A percentile compares a stretch with the other conserved stretches of the same genome.
Evolutionary conservation across 1,140 invertebrate species (phyloP).

Genomic region (Drosophila virilis): DNA sequence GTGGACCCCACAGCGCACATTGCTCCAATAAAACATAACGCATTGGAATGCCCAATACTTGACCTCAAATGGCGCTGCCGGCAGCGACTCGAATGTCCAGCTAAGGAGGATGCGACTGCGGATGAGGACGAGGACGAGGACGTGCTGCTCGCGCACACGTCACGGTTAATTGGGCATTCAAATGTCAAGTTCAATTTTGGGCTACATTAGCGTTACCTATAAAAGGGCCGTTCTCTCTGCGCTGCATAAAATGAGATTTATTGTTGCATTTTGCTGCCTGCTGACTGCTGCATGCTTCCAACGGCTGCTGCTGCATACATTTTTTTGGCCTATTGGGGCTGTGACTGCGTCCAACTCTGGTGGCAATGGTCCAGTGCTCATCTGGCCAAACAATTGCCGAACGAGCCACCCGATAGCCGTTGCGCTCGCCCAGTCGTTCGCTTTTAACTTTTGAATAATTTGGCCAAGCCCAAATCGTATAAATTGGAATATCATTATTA

Average conservation of each 20-base stretch:
- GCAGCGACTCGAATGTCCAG: constrained; percentile 21
- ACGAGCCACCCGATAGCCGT: constrained; percentile 16
- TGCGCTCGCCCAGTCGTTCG: constrained; percentile 37
- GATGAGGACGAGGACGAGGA: background rate
- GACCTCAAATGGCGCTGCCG: constrained; percentile 57
- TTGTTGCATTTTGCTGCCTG: constrained; percentile 74
- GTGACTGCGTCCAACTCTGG: constrained; percentile 35
- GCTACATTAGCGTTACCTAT: constrained; percentile 84
- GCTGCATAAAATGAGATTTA: constrained; percentile 83
- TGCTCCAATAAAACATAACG: constrained; percentile 73
- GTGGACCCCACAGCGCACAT: constrained; percentile 25
- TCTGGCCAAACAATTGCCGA: constrained; percentile 62
- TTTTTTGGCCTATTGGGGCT: constrained; percentile 10
- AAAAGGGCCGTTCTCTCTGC: constrained; percentile 73
- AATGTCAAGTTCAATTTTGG: constrained; percentile 84
- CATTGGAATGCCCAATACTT: constrained; percentile 63
- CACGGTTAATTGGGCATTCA: constrained; percentile 84
- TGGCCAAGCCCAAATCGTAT: constrained; percentile 38
- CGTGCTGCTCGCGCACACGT: constrained; percentile 54
- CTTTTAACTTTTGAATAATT: constrained; percentile 73
- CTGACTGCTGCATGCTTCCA: constrained; percentile 38
- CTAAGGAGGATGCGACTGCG: background rate
- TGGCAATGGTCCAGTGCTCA: constrained; percentile 72
- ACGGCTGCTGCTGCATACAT: constrained; percentile 46
- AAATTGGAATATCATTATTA: constrained; percentile 72